Base-by-base conservation (phyloP, 1,140 invertebrate species). In the Drosophila grimshawi region DNA sequence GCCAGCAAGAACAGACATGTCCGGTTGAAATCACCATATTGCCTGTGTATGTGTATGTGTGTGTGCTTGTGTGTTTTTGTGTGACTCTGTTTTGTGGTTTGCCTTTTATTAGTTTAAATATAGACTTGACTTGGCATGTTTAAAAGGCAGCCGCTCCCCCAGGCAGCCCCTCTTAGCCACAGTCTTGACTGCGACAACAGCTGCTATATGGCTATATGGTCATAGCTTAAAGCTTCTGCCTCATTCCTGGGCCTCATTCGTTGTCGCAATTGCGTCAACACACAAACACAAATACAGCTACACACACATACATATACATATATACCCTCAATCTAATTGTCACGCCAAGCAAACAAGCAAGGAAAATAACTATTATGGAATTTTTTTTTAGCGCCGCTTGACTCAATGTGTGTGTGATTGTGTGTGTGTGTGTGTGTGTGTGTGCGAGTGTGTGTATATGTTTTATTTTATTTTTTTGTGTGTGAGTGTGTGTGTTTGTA, bases 101-200 rank as follows among this genome's bases (percentile, higher is more conserved):
- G 76, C 85, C 80, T 83, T 88, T 83, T 80, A 86, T 86, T 89
- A 86, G 85, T 89, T 83, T 86, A 86, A 86, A 86, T 86, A 86
- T 88, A 86, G 83, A 86, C 83, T 74, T 70, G 66, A 78, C 74
- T 86, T 73, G 80, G 71, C 53, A 46, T 78, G 73, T 66, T 85
- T 85, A 64, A 73, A 80, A 66, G 66, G 45, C 53, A 39, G n/a
- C 37, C 37, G 35, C 10, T 2, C 30, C 29, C 57, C 49, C 39
- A 32, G n/a, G 27, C 48, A 19, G 37, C 46, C 53, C 69, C 11
- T 39, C 45, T 30, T 19, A 32, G 27, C 33, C 52, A 49, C n/a
- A 45, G 32, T 65, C 41, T 33, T 32, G 46, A 49, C 60, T 56
- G 39, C 48, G 66, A 32, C 53, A 57, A 27, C 49, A 65, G 29